These are phyloP conservation scores for Melanotaenia maccullochi DNA, from an alignment of 2,797 vertebrate species.

Conservation along the genomic window DNA sequence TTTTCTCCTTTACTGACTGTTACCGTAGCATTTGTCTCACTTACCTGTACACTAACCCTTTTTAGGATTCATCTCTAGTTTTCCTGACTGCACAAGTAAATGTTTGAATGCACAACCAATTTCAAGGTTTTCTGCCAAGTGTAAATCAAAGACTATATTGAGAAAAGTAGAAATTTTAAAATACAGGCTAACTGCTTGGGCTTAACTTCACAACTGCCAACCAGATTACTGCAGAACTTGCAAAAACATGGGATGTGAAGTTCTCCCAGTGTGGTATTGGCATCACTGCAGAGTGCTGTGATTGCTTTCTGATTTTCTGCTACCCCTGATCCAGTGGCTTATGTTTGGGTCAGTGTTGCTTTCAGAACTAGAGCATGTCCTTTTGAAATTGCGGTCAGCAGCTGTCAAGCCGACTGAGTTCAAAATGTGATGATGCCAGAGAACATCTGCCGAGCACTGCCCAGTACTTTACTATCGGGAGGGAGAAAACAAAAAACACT, in stretches of 20 bases:
- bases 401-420: conserved; percentile 73
- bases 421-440: conserved; percentile 61
- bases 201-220: conserved; percentile 43
- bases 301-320: conserved; percentile 63
- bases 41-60: not conserved
- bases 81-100: not conserved
- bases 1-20: not conserved
- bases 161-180: conserved; percentile 17
- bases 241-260: conserved; percentile 30
- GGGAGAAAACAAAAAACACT: not conserved
- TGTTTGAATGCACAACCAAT: not conserved
- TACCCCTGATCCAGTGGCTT: conserved; percentile 68
- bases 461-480: conserved; percentile 55
- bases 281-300: conserved; percentile 25
- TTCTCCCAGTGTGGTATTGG: conserved; percentile 33
- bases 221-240: conserved; percentile 45
- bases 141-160: conserved; percentile 32
- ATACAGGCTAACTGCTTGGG: conserved; percentile 22
- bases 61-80: not conserved
- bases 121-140: not conserved
- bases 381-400: conserved; percentile 81
- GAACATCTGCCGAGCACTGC: conserved; percentile 74
- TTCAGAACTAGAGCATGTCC: conserved; percentile 74
- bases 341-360: conserved; percentile 71
- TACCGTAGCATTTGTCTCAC: not conserved